Percentiles rank a stretch among this genome's conserved stretches.
Conservation (phyloP, 2,113 vertebrate genomes). For the Heterotilapia buettikoferi region DNA sequence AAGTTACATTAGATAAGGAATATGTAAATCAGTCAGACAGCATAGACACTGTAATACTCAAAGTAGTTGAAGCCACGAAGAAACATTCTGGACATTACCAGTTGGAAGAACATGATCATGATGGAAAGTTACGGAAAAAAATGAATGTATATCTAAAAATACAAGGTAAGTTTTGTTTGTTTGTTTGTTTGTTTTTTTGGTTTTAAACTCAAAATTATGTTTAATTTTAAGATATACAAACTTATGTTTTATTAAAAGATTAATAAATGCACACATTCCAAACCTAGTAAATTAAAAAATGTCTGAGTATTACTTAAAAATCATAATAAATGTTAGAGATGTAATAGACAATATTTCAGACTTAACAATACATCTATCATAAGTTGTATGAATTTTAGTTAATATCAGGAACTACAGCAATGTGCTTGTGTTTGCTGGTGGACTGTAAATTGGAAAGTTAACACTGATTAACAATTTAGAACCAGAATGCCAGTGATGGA, state of each 20-base stretch:
- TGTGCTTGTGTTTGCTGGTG: neutral
- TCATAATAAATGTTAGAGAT: neutral
- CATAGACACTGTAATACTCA: neutral
- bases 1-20: rapidly evolving
- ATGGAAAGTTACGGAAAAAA: neutral
- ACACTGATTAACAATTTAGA: rapidly evolving
- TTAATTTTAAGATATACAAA: neutral
- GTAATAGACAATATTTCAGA: neutral
- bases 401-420: rapidly evolving
- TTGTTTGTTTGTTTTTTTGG: neutral
- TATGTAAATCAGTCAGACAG: neutral
- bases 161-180: neutral
- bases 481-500: neutral
- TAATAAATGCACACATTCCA: neutral
- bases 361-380: neutral
- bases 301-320: too few relatives aligned
- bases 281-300: neutral
- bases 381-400: neutral
- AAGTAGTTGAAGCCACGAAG: neutral
- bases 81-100: conserved; percentile 6
- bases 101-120: neutral
- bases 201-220: neutral
- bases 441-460: neutral
- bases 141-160: neutral
- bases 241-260: neutral